These are phyloP conservation scores for Rhynchonema sp. DNA, from an alignment of 2,888 invertebrate genomes.

Conservation along the genomic window DNA sequence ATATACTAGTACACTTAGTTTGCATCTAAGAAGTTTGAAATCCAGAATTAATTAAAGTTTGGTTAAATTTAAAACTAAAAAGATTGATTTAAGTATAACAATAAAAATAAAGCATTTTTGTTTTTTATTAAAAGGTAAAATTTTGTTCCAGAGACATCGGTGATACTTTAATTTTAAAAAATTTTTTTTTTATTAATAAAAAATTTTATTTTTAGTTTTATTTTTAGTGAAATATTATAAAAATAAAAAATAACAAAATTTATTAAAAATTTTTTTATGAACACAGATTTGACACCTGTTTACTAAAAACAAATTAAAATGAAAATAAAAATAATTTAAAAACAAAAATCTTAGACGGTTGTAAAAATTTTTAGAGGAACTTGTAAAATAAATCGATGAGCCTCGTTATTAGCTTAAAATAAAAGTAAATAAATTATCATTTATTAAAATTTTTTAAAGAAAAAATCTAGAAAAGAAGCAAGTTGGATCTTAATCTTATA, in stretches of 20 bases:
- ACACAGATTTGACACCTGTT: neutral
- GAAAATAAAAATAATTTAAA: neutral
- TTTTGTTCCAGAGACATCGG: neutral
- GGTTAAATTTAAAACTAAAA: conserved; percentile 18
- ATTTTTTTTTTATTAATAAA: neutral
- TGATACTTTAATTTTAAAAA: neutral
- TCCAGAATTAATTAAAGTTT: too few relatives aligned
- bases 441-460: neutral
- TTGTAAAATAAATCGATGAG: neutral
- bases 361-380: neutral
- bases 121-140: conserved; percentile 10
- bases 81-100: conserved; percentile 10
- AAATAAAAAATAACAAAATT: too few relatives aligned
- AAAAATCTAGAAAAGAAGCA: neutral
- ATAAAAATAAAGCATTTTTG: conserved; percentile 13
- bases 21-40: conserved; percentile 18
- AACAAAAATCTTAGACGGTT: neutral
- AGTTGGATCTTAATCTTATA: neutral
- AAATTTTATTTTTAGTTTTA: too few relatives aligned
- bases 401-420: neutral
- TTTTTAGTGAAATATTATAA: too few relatives aligned
- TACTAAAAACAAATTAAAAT: neutral
- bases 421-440: neutral
- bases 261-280: neutral
- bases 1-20: neutral